Conservation (phyloP, 2,797 vertebrate species). For the Miopithecus talapoin region DNA sequence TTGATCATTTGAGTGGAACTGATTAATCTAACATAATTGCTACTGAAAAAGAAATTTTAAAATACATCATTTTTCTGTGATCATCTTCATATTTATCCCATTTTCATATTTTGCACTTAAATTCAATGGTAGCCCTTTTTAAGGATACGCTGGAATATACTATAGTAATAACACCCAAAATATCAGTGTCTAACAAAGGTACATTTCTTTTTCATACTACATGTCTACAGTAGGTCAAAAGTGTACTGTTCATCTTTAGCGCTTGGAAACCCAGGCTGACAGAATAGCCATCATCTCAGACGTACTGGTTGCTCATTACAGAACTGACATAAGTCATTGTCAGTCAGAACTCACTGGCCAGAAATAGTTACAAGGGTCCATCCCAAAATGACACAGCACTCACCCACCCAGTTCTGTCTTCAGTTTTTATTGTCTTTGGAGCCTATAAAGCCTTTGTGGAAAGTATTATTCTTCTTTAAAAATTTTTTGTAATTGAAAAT, state of each 20-base stretch:
- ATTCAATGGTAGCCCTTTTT: not conserved
- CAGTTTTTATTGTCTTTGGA: not conserved
- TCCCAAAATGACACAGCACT: not conserved
- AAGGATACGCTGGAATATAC: not conserved
- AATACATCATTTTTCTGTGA: not conserved
- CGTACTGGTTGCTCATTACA: not conserved
- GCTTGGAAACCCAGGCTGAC: not conserved
- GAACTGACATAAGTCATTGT: not conserved
- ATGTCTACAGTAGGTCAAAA: not conserved
- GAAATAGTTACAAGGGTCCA: not conserved
- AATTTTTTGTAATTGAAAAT: not conserved
- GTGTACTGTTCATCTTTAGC: not conserved
- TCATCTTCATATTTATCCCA: not conserved
- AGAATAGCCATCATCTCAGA: not conserved
- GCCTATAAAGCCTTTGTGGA: not conserved
- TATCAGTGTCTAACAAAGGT: not conserved
- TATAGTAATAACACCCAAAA: not conserved
- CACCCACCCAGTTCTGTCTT: not conserved
- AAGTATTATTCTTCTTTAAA: not conserved
- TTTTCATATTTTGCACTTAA: not conserved
- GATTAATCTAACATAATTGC: too few species aligned
- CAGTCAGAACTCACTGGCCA: not conserved
- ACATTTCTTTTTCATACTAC: not conserved
- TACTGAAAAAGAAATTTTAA: not conserved
- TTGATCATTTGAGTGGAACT: not conserved